These are phyloP conservation scores for Limnephilus auricula DNA, from an alignment of 2,888 invertebrate genomes.

Conservation along the genomic window DNA sequence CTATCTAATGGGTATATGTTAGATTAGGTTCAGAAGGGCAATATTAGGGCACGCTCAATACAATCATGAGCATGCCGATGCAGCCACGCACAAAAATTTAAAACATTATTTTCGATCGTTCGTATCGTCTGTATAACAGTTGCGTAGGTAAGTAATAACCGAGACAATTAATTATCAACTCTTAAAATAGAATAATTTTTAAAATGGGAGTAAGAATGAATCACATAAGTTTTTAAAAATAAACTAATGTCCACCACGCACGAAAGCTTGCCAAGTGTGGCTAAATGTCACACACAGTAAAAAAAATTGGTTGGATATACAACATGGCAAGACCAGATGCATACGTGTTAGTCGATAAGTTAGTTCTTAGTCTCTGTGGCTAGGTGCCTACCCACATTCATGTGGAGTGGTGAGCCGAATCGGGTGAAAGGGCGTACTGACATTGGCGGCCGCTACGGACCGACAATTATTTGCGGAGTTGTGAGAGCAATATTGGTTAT, in stretches of 20 bases:
- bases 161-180: not conserved
- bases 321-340: conserved; percentile 5
- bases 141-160: too few species aligned
- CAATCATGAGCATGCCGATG: not conserved
- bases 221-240: not conserved
- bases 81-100: not conserved
- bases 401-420: conserved; percentile 5
- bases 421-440: conserved; percentile 43
- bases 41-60: not conserved
- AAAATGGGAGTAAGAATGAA: not conserved
- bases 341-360: not conserved
- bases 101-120: too few species aligned
- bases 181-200: not conserved
- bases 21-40: too few species aligned
- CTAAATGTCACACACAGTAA: conserved; percentile 24
- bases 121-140: too few species aligned
- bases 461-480: not conserved
- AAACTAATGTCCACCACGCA: conserved; percentile 22
- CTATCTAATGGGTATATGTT: too few species aligned
- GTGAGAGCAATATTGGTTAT: not conserved
- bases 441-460: conserved; percentile 24
- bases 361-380: not conserved
- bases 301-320: conserved; percentile 12
- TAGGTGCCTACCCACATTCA: not conserved
- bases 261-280: not conserved